phyloP scores from a whole-genome alignment of 2,888 invertebrate species.

The Coelogynopora nodosa region DNA sequence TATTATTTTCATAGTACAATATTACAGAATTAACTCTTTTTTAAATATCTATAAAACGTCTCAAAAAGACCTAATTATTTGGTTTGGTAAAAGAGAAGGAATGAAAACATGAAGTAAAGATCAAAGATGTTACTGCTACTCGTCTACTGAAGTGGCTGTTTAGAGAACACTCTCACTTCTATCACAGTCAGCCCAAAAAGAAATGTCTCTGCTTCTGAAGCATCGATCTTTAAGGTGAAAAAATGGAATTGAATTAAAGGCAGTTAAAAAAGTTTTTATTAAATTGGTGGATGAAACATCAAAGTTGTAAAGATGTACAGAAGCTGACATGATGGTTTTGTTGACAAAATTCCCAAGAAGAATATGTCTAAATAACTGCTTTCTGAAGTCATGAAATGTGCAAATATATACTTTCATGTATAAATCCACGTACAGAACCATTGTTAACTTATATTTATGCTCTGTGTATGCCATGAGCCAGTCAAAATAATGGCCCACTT shows the following conservation, averaged over 20 bases:
- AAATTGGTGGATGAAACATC: slow-evolving; percentile 3
- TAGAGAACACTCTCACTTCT: not conserved
- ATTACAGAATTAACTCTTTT: too few relatives aligned
- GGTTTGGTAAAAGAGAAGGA: too few relatives aligned
- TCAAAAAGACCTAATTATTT: too few relatives aligned
- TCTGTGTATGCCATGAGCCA: not conserved
- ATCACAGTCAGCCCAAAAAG: slow-evolving; percentile 10
- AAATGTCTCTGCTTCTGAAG: slow-evolving; percentile 19
- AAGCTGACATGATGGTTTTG: not conserved
- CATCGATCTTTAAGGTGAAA: not conserved
- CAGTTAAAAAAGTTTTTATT: not conserved
- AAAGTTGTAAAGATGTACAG: not conserved
- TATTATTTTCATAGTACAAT: too few relatives aligned
- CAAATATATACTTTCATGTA: not conserved
- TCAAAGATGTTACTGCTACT: not conserved
- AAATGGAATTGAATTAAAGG: slow-evolving; percentile 16
- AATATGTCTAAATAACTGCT: slow-evolving; percentile 9
- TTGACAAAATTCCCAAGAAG: not conserved
- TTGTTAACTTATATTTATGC: slow-evolving; percentile 7
- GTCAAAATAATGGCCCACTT: not conserved
- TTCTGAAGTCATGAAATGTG: not conserved
- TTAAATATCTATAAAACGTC: too few relatives aligned
- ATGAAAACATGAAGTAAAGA: not conserved
- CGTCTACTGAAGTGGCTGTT: slow-evolving; percentile 15
- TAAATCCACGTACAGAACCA: slow-evolving; percentile 13